Percentiles rank a stretch among this genome's conserved stretches.
phyloP scores from a whole-genome alignment of 2,113 vertebrate species.

The Centropus unirufus region DNA sequence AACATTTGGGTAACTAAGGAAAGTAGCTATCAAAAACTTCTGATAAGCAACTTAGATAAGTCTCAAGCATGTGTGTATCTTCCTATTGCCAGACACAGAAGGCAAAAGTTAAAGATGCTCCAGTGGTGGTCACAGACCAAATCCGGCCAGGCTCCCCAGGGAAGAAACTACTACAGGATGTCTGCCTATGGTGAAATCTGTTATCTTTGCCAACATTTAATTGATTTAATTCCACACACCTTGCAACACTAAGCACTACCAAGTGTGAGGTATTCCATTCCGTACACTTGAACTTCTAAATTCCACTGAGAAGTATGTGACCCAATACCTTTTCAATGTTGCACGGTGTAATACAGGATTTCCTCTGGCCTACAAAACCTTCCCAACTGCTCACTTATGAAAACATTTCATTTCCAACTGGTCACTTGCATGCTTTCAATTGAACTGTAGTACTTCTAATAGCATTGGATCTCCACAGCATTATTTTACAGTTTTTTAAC shows the following conservation, averaged over 20 bases:
- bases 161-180: neutral
- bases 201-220: neutral
- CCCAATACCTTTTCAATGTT: neutral
- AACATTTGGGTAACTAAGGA: neutral
- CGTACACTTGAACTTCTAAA: neutral
- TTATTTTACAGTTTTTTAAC: neutral
- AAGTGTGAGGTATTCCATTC: neutral
- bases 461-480: neutral
- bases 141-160: fast-evolving
- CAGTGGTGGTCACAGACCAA: neutral
- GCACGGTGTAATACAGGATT: neutral
- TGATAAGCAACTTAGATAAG: neutral
- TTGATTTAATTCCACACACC: neutral
- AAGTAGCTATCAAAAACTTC: neutral
- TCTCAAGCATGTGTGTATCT: fast-evolving
- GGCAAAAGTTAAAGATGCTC: neutral
- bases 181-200: neutral
- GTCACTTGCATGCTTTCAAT: neutral
- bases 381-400: neutral
- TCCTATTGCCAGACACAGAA: neutral
- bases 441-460: neutral
- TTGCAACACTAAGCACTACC: neutral
- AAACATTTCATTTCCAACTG: neutral
- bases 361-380: neutral
- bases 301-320: neutral